A percentile compares a stretch with the other conserved stretches of the same genome.
Conservation (phyloP, 30 jellyfish, hydroid and myxozoan species). For the Turritopsis dohrnii region DNA sequence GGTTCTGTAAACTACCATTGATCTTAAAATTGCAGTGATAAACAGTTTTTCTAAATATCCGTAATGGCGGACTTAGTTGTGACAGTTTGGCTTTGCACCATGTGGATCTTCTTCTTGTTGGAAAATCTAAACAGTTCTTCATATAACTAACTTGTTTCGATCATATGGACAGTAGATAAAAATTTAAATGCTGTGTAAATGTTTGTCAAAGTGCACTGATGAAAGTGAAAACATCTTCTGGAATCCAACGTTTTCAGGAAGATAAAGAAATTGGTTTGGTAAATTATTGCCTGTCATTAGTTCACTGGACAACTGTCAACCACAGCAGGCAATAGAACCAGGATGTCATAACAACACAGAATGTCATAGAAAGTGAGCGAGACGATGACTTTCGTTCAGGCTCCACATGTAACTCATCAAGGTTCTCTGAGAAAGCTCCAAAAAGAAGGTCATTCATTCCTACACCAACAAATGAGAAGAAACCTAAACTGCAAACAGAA, state of each 20-base stretch:
- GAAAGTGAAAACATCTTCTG: constrained; percentile 15
- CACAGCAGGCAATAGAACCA: constrained; percentile 18
- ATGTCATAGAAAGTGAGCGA: background rate
- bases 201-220: background rate
- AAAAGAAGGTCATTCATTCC: background rate
- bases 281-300: constrained; percentile 16
- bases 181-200: background rate
- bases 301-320: constrained; percentile 17
- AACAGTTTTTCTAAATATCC: too few relatives aligned
- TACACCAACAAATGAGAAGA: background rate
- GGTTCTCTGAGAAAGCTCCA: background rate
- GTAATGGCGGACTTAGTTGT: too few relatives aligned
- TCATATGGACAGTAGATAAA: too few relatives aligned
- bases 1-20: too few relatives aligned
- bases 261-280: constrained; percentile 13
- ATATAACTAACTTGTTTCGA: too few relatives aligned
- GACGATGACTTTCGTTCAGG: background rate
- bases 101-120: too few relatives aligned
- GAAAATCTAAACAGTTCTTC: too few relatives aligned
- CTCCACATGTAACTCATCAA: background rate
- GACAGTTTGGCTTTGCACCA: too few relatives aligned
- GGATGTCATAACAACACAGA: background rate
- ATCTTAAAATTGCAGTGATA: too few relatives aligned
- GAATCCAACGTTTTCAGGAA: constrained; percentile 26
- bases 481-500: background rate